Conservation (phyloP, 2,113 vertebrate species). For the Hemicordylus capensis region DNA sequence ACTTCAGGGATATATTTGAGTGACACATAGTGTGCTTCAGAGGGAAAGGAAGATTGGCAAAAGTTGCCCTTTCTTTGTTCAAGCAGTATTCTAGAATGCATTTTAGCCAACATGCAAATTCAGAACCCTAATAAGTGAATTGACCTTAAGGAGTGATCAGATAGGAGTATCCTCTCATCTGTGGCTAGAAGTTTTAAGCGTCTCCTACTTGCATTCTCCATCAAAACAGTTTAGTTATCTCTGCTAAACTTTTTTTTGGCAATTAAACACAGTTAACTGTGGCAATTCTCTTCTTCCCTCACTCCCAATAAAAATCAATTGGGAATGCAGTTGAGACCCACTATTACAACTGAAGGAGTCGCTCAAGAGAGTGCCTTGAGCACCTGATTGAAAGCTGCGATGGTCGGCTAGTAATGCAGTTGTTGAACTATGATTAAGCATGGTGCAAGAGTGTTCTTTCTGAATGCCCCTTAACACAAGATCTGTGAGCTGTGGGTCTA, state of each 20-base stretch:
- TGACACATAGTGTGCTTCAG: too few relatives aligned
- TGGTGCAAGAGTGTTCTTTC: constrained; percentile 32
- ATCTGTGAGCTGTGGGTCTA: not conserved
- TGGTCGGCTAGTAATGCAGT: not conserved
- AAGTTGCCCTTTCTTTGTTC: too few relatives aligned
- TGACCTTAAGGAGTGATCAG: not conserved
- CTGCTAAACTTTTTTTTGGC: constrained; percentile 18
- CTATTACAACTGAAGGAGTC: constrained; percentile 35
- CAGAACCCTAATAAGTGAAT: not conserved
- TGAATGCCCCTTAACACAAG: constrained; percentile 34
- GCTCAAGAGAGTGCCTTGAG: rapidly evolving
- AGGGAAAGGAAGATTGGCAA: too few relatives aligned
- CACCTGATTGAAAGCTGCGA: not conserved
- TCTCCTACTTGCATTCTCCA: not conserved
- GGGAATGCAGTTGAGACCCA: constrained; percentile 10
- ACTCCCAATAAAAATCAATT: constrained; percentile 12
- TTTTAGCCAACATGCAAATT: not conserved
- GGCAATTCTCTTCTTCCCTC: not conserved
- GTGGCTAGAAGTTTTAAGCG: not conserved
- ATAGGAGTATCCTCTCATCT: not conserved
- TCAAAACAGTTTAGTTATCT: constrained; percentile 2
- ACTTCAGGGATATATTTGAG: too few relatives aligned
- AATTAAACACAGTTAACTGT: constrained; percentile 37
- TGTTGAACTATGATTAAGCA: not conserved
- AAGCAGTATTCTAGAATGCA: too few relatives aligned